Percentiles rank a stretch among this genome's conserved stretches.
These are phyloP conservation scores for Ariolimax columbianus DNA, from an alignment of 2,888 invertebrate species.

Conservation along the genomic window DNA sequence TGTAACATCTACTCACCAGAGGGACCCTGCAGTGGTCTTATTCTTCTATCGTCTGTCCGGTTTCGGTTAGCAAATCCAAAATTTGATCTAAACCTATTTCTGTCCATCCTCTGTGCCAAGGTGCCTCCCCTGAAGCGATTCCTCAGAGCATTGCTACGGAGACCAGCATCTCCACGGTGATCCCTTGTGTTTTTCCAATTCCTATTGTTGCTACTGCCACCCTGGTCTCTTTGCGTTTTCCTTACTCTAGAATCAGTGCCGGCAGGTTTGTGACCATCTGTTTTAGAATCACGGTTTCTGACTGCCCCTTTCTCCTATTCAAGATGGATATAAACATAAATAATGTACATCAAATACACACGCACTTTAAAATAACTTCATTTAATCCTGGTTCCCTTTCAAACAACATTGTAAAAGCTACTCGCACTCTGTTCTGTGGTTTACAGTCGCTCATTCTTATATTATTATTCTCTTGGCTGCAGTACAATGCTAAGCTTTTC, in stretches of 20 bases:
- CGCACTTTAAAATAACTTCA: too few species aligned
- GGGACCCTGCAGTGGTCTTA: not conserved
- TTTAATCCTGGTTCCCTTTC: too few species aligned
- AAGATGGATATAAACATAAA: not conserved
- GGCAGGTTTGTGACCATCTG: not conserved
- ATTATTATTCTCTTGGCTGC: too few species aligned
- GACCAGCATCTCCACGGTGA: not conserved
- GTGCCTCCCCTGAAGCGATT: not conserved
- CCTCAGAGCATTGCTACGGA: too few species aligned
- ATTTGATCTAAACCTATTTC: not conserved
- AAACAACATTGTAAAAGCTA: too few species aligned
- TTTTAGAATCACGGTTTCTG: not conserved
- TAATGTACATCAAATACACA: too few species aligned
- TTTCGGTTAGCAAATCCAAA: conserved; percentile 10
- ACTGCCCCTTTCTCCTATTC: not conserved
- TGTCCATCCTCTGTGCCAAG: conserved; percentile 10
- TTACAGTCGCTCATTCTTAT: too few species aligned
- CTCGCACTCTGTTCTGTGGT: too few species aligned
- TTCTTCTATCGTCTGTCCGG: conserved; percentile 7
- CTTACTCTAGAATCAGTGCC: not conserved
- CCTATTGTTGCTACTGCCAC: not conserved
- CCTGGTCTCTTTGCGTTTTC: not conserved
- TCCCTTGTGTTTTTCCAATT: not conserved
- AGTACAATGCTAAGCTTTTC: too few species aligned
- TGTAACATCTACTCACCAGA: conserved; percentile 12